phyloP scores from a whole-genome alignment of 2,888 invertebrate genomes.

The Geotrupes spiniger region DNA sequence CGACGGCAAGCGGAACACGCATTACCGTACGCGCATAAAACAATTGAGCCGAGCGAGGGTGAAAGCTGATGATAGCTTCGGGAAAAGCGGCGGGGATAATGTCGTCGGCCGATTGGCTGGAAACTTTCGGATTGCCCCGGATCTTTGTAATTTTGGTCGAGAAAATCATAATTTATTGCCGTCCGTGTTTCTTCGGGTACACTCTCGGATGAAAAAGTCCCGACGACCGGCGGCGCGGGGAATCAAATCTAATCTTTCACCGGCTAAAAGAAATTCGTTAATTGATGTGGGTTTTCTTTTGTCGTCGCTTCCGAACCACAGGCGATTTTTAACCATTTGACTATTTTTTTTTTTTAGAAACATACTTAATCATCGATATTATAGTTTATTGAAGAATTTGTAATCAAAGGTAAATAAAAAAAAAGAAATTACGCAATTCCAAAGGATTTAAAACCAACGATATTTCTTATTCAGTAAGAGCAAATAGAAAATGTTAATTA shows the following conservation, averaged over 20 bases:
- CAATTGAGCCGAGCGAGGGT: conserved; percentile 37
- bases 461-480: not conserved
- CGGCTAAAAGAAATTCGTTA: too few species aligned
- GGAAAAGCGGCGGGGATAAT: conserved; percentile 29
- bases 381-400: not conserved
- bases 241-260: too few species aligned
- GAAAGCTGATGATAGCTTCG: conserved; percentile 25
- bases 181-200: not conserved
- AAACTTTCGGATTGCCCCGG: conserved; percentile 48
- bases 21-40: conserved; percentile 37
- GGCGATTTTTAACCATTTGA: too few species aligned
- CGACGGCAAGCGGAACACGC: conserved; percentile 34
- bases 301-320: too few species aligned
- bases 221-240: not conserved
- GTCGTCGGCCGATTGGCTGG: conserved; percentile 45
- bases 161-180: conserved; percentile 48
- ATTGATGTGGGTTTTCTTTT: too few species aligned
- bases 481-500: too few species aligned
- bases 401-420: not conserved
- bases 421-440: not conserved
- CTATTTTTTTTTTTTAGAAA: too few species aligned
- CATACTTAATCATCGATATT: not conserved
- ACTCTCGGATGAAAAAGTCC: not conserved
- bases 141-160: conserved; percentile 48
- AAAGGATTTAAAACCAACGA: not conserved